These are phyloP conservation scores for Camptogramma bilineatum DNA, from an alignment of 2,888 invertebrate species.

Conservation along the genomic window DNA sequence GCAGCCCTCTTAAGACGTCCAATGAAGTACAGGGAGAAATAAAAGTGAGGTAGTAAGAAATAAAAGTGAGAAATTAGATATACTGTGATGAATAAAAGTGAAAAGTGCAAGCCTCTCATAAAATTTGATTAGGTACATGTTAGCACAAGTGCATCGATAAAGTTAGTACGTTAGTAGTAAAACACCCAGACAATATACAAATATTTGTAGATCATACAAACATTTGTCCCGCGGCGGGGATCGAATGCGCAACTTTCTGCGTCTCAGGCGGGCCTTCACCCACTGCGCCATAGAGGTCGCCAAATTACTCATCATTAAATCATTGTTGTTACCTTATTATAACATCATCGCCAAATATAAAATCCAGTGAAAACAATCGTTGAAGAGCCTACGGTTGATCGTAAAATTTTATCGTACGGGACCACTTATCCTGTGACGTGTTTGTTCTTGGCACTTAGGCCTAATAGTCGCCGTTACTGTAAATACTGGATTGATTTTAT, in stretches of 20 bases:
- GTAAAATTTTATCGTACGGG: conserved; percentile 74
- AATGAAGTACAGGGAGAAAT: conserved; percentile 45
- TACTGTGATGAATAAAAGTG: conserved; percentile 11
- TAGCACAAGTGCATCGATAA: too few species aligned
- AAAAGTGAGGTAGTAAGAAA: conserved; percentile 40
- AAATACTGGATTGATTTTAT: conserved; percentile 72
- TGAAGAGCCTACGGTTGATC: conserved; percentile 39
- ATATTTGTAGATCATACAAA: too few species aligned
- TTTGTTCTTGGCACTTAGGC: conserved; percentile 60
- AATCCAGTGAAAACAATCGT: conserved; percentile 54
- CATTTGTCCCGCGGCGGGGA: too few species aligned
- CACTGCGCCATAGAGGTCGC: too few species aligned
- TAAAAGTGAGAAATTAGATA: conserved; percentile 13
- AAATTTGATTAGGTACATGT: too few species aligned
- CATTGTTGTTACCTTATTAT: too few species aligned
- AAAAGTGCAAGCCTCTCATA: neutral
- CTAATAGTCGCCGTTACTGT: conserved; percentile 69
- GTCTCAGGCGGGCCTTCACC: too few species aligned
- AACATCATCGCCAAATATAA: conserved; percentile 24
- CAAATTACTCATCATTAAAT: too few species aligned
- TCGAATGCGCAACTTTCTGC: too few species aligned
- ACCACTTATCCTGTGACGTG: conserved; percentile 72
- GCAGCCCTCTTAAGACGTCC: too few species aligned
- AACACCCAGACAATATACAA: too few species aligned
- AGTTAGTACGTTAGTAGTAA: too few species aligned